Conservation (phyloP, 2,797 vertebrate genomes). For the Lutjanus campechanus region DNA sequence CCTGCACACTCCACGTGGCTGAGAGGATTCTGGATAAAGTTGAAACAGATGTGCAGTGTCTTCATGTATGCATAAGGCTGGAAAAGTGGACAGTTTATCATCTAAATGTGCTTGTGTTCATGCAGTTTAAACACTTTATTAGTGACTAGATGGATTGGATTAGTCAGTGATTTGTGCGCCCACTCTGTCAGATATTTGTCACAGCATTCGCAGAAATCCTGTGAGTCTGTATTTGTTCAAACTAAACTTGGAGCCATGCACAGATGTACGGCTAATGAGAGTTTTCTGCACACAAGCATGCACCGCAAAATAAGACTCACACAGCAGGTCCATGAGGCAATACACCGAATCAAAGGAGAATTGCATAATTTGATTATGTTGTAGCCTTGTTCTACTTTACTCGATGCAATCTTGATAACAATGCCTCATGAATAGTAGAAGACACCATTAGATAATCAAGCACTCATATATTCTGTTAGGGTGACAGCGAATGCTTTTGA, state of each 20-base stretch:
- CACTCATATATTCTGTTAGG: constrained; percentile 32
- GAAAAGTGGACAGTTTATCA: constrained; percentile 25
- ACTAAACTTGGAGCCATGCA: constrained; percentile 25
- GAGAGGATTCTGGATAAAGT: constrained; percentile 29
- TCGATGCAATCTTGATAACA: neutral
- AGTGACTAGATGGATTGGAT: constrained; percentile 14
- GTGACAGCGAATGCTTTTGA: constrained; percentile 32
- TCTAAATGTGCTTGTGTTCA: neutral
- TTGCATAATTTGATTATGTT: constrained; percentile 6
- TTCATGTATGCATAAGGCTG: constrained; percentile 7
- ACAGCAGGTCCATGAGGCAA: constrained; percentile 22
- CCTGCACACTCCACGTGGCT: neutral
- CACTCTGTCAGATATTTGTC: constrained; percentile 16
- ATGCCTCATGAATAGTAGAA: constrained; percentile 25
- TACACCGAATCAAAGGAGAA: constrained; percentile 25
- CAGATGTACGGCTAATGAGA: constrained; percentile 41
- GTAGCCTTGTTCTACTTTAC: constrained; percentile 18
- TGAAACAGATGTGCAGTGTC: constrained; percentile 12
- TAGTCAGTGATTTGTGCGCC: constrained; percentile 8
- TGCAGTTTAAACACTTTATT: constrained; percentile 10
- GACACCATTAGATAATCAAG: constrained; percentile 39
- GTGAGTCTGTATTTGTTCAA: constrained; percentile 16
- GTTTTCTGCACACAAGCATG: constrained; percentile 21
- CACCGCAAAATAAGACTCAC: constrained; percentile 15
- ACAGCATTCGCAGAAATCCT: constrained; percentile 15